Conservation (phyloP, 2,888 invertebrate genomes). For the Drosophila pseudotalamancana region DNA sequence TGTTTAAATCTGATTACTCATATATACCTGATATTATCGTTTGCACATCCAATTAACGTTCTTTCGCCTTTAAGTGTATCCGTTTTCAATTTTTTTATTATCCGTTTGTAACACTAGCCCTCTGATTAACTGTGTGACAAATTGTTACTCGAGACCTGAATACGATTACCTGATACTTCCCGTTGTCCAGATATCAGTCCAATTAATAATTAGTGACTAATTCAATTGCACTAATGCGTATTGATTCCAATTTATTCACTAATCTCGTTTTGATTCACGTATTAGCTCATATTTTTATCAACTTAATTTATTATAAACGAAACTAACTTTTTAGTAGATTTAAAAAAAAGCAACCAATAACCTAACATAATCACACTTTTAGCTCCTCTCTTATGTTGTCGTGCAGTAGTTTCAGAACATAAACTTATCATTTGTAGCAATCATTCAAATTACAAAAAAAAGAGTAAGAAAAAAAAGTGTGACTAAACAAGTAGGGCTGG, state of each 20-base stretch:
- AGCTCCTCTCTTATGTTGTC: no score
- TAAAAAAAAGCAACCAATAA: no score
- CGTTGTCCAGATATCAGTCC: slow-evolving; percentile 18
- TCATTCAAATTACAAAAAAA: no score
- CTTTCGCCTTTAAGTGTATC: slow-evolving; percentile 1
- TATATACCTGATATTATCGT: not conserved
- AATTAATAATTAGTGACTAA: slow-evolving; percentile 24
- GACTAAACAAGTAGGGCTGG: not conserved
- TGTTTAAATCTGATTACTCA: slow-evolving; percentile 1
- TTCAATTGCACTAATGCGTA: slow-evolving; percentile 9
- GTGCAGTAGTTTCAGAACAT: no score
- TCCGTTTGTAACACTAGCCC: slow-evolving; percentile 2
- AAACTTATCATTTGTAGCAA: no score
- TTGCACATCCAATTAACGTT: slow-evolving; percentile 21
- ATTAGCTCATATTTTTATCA: not conserved
- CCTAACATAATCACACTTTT: no score
- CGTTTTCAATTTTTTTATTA: not conserved
- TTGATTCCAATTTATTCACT: not conserved
- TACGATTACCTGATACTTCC: slow-evolving; percentile 2
- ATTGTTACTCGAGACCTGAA: slow-evolving; percentile 18
- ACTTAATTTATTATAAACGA: not conserved
- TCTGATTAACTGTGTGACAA: slow-evolving; percentile 16
- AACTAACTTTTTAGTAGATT: no score
- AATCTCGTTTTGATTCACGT: not conserved
- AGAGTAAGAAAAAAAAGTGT: not conserved